Evolutionary conservation across 2,113 vertebrate species (phyloP).

Genomic region (Saguinus imperator): DNA sequence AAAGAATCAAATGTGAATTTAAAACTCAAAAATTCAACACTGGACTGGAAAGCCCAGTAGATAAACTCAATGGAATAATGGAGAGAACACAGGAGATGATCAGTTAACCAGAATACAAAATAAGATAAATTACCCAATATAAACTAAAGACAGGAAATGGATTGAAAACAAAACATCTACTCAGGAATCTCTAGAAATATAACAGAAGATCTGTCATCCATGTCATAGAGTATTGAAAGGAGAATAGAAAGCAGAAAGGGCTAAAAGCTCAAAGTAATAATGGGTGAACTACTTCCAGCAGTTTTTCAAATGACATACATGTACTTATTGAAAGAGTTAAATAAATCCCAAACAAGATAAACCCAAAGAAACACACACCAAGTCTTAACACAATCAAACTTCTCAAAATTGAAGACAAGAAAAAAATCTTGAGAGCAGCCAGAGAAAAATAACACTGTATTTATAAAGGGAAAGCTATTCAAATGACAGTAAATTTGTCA

Average conservation of each 20-base stretch:
- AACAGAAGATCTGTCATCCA: background rate
- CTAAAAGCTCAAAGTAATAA: too few relatives aligned
- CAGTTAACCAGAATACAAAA: background rate
- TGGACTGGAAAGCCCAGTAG: background rate
- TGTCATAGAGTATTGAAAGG: background rate
- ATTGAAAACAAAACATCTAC: background rate
- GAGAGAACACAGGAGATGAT: background rate
- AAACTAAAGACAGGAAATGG: background rate
- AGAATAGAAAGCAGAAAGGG: background rate
- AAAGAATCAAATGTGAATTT: background rate
- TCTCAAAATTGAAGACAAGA: background rate
- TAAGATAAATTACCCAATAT: background rate
- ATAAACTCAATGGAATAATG: background rate
- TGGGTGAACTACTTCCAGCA: background rate
- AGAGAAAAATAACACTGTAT: background rate
- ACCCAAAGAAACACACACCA: background rate
- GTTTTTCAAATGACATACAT: background rate
- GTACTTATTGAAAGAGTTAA: background rate
- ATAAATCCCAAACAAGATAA: background rate
- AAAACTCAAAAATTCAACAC: background rate
- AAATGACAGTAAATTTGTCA: background rate
- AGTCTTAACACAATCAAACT: background rate
- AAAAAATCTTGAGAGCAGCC: background rate
- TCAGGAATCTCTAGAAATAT: background rate
- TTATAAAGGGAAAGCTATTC: background rate